A percentile compares a stretch with the other conserved stretches of the same genome.
These are phyloP conservation scores for Mionectes macconnelli DNA, from an alignment of 2,113 vertebrate species.

Conservation along the genomic window DNA sequence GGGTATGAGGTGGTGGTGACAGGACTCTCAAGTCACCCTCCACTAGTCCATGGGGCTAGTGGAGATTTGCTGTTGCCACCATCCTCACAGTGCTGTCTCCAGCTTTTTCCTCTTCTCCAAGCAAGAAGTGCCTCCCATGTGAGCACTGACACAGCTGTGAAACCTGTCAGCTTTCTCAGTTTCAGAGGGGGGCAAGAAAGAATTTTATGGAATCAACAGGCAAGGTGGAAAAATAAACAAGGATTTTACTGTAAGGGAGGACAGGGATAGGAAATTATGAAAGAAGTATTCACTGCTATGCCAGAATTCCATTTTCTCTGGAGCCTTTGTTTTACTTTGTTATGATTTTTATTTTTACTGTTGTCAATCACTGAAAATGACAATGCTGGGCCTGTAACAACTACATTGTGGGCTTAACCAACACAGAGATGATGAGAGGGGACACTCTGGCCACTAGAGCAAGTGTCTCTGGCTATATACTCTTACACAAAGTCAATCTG, in stretches of 20 bases:
- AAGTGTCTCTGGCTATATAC: not conserved
- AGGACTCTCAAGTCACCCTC: not conserved
- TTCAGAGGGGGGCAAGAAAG: not conserved
- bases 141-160: rapidly evolving
- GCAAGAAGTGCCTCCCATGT: not conserved
- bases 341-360: not conserved
- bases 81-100: not conserved
- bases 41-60: too few species aligned
- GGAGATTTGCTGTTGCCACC: not conserved
- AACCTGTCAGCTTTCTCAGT: not conserved
- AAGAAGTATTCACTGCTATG: not conserved
- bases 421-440: not conserved
- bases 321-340: not conserved
- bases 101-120: not conserved
- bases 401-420: not conserved
- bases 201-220: not conserved
- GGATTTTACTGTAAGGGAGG: not conserved
- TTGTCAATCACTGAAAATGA: not conserved
- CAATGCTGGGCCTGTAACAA: not conserved
- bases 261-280: not conserved
- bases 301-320: not conserved
- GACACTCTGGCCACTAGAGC: not conserved
- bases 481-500: not conserved
- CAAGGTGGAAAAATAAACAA: not conserved
- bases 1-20: not conserved